A percentile compares a stretch with the other conserved stretches of the same genome.
Conservation (phyloP, 1,140 invertebrate genomes). For the Zaprionus gabonicus region DNA sequence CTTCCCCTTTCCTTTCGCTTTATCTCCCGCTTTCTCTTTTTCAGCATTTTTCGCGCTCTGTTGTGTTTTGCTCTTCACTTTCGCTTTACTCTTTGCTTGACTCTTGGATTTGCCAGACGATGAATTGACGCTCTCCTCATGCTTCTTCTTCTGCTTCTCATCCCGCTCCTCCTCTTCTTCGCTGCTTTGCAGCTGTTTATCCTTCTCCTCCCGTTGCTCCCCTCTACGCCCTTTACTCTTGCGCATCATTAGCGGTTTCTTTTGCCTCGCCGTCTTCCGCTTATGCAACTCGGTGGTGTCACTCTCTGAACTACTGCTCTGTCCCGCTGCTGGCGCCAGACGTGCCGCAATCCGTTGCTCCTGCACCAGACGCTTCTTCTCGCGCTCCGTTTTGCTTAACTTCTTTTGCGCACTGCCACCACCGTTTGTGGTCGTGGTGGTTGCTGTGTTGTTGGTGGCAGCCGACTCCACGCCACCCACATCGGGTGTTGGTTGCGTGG, state of each 20-base stretch:
- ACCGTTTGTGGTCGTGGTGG: slow-evolving; percentile 51
- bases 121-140: background rate
- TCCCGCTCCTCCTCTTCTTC: slow-evolving; percentile 14
- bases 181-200: slow-evolving; percentile 18
- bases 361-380: slow-evolving; percentile 74
- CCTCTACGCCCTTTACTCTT: slow-evolving; percentile 53
- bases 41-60: background rate
- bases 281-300: slow-evolving; percentile 75
- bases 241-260: slow-evolving; percentile 61
- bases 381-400: slow-evolving; percentile 72
- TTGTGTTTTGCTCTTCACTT: slow-evolving; percentile 4
- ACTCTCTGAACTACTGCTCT: slow-evolving; percentile 77
- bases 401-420: slow-evolving; percentile 67
- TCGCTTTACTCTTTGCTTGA: slow-evolving; percentile 32
- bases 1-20: background rate
- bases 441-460: slow-evolving; percentile 53
- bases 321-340: slow-evolving; percentile 52
- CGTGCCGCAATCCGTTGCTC: slow-evolving; percentile 78
- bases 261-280: slow-evolving; percentile 71
- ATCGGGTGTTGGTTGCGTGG: slow-evolving; percentile 26
- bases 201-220: slow-evolving; percentile 23
- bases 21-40: background rate
- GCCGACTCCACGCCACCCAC: slow-evolving; percentile 49
- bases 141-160: slow-evolving; percentile 1
- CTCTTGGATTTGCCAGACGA: slow-evolving; percentile 35